Base-by-base conservation (phyloP, 2,797 vertebrate genomes). In the Labeo calbasu region DNA sequence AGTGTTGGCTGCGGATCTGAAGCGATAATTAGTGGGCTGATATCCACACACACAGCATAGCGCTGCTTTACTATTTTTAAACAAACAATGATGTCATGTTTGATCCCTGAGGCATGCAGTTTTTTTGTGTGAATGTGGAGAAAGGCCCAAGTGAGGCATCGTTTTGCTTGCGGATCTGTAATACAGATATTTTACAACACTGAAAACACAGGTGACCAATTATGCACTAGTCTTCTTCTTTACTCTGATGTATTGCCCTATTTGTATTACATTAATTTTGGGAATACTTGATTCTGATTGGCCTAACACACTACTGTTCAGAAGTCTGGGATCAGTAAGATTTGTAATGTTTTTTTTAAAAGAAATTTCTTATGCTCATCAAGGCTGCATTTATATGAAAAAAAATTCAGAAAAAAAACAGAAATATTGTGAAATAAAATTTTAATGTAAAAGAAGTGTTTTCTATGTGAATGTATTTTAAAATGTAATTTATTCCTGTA, bases 1-100 rank as follows among this genome's bases (percentile, higher is more conserved):
- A 87, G 83, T 88, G 87, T 84, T 91, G 85, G 89, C 86, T 87
- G 59, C 12, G 77, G 89, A 89, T 89, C 84, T 88, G 87, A 90
- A 68, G 87, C 82, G 86, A 81, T 55, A 71, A 83, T 89, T 87
- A 88, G 59, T 87, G 70, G 69, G 36, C 81, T 84, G 76, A 79
- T 88, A 81, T 81, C 79, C 70, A 85, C 48, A 81, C 61, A 81
- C 57, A 83, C 65, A 59, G 46, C 14, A 57, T 12, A 66, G 53
- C 32, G 51, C 32, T 55, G 43, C 84, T 92, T 89, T 86, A 66
- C 88, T 91, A 81, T 86, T 88, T 82, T 87, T 90, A 75, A 85
- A 43, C 21, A 76, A 68, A 77, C 81, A 66, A 11, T 83, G 36
- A 77, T n/a, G 72, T 46, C 36, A 57, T 69, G 40, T n/a, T 57